phyloP scores from a whole-genome alignment of 2,113 vertebrate species.

The Triplophysa dalaica region DNA sequence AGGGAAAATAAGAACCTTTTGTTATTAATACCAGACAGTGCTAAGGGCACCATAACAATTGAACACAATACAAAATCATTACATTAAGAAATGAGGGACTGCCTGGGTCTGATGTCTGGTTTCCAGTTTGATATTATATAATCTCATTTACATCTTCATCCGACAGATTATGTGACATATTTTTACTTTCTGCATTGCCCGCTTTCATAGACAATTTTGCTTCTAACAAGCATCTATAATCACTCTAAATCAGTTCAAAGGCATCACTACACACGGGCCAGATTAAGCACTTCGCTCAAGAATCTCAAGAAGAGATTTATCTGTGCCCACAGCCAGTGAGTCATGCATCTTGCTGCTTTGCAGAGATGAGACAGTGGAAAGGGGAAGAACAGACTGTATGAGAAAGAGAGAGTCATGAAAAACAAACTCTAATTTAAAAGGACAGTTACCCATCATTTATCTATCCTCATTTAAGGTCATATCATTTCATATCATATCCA shows the following conservation, averaged over 20 bases:
- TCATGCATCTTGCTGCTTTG: conserved; percentile 36
- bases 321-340: conserved; percentile 24
- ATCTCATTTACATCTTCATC: neutral
- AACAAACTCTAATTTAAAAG: neutral
- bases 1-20: conserved; percentile 8
- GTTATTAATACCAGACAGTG: conserved; percentile 21
- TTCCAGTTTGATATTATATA: neutral
- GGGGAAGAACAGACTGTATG: neutral
- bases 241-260: conserved; percentile 50
- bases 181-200: neutral
- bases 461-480: too few species aligned
- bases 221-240: conserved; percentile 47
- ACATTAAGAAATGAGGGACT: neutral
- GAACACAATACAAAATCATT: conserved; percentile 6
- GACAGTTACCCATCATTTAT: too few species aligned
- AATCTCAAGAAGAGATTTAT: conserved; percentile 22
- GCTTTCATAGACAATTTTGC: neutral
- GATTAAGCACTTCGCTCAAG: conserved; percentile 18
- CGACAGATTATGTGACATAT: neutral
- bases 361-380: neutral
- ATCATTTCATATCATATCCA: too few species aligned
- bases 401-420: neutral
- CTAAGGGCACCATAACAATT: neutral
- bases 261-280: conserved; percentile 40
- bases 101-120: conserved; percentile 4